These are phyloP conservation scores for Lucilia sericata DNA, from an alignment of 1,140 invertebrate genomes.

Conservation along the genomic window DNA sequence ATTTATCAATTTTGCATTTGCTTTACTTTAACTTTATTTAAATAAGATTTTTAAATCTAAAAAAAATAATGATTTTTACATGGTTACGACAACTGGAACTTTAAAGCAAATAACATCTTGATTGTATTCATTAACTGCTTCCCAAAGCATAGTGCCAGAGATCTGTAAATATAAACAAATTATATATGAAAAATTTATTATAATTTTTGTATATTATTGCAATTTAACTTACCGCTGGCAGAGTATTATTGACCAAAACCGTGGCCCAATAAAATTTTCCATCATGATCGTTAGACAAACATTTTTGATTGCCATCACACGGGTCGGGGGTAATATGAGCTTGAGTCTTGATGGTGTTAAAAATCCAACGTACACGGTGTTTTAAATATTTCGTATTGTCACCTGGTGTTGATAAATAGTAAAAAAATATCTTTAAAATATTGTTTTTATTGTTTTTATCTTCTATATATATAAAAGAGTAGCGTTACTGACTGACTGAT, in stretches of 20 bases:
- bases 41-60: background rate
- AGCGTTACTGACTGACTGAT: too few relatives aligned
- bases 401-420: conserved; percentile 47
- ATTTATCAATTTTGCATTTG: background rate
- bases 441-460: too few relatives aligned
- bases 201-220: background rate
- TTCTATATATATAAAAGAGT: too few relatives aligned
- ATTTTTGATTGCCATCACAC: conserved; percentile 59
- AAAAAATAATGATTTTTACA: conserved; percentile 45
- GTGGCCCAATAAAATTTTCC: conserved; percentile 61
- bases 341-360: conserved; percentile 57
- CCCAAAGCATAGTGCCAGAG: conserved; percentile 63
- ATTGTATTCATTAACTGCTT: conserved; percentile 56
- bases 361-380: conserved; percentile 60
- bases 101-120: conserved; percentile 62
- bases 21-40: conserved; percentile 13
- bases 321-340: conserved; percentile 62
- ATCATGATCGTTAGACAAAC: conserved; percentile 54
- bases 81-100: conserved; percentile 60
- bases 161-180: conserved; percentile 52
- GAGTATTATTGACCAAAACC: conserved; percentile 56
- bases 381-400: conserved; percentile 57
- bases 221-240: conserved; percentile 58
- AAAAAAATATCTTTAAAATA: too few relatives aligned
- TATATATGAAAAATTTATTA: conserved; percentile 17